These are phyloP conservation scores for Cotesia congregata DNA, from an alignment of 2,888 invertebrate species.

Conservation along the genomic window DNA sequence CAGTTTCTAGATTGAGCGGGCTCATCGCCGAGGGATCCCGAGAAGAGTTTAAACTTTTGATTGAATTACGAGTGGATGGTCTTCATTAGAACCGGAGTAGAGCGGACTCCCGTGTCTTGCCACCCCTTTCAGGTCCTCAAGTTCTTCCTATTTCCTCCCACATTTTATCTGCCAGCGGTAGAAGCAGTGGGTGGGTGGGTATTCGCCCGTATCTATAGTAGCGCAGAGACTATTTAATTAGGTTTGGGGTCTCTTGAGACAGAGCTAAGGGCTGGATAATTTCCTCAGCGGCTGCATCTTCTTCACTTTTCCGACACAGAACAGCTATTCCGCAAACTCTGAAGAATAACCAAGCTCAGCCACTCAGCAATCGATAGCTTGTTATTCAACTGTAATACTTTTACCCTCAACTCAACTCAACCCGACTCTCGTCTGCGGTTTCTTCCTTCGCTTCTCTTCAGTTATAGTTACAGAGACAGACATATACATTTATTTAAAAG, in stretches of 20 bases:
- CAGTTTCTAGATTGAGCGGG: constrained; percentile 27
- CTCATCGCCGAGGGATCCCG: constrained; percentile 30
- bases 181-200: too few relatives aligned
- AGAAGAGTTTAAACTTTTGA: constrained; percentile 43
- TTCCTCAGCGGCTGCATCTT: constrained; percentile 39
- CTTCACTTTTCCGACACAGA: constrained; percentile 1
- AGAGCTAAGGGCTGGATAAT: constrained; percentile 41
- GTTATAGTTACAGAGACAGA: neutral
- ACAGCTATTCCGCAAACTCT: constrained; percentile 19
- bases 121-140: constrained; percentile 12
- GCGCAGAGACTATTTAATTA: constrained; percentile 56
- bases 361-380: constrained; percentile 1
- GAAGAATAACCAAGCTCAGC: constrained; percentile 5
- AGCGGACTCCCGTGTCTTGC: constrained; percentile 22
- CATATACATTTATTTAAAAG: neutral
- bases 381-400: constrained; percentile 1
- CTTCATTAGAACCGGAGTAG: constrained; percentile 37
- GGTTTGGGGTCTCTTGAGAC: constrained; percentile 54
- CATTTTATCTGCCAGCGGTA: constrained; percentile 21
- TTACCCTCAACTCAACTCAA: too few relatives aligned
- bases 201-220: too few relatives aligned
- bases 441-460: neutral
- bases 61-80: constrained; percentile 44
- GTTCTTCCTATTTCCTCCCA: constrained; percentile 7
- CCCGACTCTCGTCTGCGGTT: neutral